These are phyloP conservation scores for Popillia japonica DNA, from an alignment of 1,140 invertebrate genomes.

Conservation along the genomic window DNA sequence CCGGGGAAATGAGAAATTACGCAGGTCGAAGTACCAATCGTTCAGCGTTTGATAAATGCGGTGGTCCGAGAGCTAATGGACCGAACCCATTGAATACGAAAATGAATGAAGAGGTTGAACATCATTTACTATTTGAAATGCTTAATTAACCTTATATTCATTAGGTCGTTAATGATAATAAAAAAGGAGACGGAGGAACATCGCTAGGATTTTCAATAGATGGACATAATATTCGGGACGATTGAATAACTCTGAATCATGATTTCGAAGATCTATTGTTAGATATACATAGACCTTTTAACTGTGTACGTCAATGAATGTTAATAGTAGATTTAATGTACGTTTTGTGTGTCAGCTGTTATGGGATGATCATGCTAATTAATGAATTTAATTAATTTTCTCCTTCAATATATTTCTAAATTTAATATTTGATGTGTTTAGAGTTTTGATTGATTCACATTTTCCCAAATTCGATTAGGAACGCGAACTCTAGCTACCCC, in stretches of 20 bases:
- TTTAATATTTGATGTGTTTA: no score
- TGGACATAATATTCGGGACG: not conserved
- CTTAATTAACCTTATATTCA: conserved; percentile 38
- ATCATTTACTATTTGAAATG: conserved; percentile 37
- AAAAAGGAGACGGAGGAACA: not conserved
- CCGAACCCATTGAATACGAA: conserved; percentile 36
- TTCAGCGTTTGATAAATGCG: conserved; percentile 40
- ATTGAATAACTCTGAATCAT: not conserved
- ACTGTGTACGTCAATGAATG: not conserved
- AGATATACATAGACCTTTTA: not conserved
- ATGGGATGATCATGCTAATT: no score
- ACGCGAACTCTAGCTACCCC: no score
- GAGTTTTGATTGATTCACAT: no score
- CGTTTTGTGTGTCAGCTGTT: not conserved
- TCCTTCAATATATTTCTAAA: no score
- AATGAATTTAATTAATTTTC: no score
- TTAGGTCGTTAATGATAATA: conserved; percentile 23
- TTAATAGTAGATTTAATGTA: not conserved
- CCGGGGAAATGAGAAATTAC: conserved; percentile 42
- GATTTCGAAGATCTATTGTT: not conserved
- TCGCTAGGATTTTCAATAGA: not conserved
- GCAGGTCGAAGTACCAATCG: conserved; percentile 41
- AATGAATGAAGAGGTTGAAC: conserved; percentile 36
- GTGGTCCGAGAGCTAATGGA: conserved; percentile 37
- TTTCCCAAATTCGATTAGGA: no score